These are phyloP conservation scores for Cryptocheilus praepositus DNA, from an alignment of 2,888 invertebrate species.

Conservation along the genomic window DNA sequence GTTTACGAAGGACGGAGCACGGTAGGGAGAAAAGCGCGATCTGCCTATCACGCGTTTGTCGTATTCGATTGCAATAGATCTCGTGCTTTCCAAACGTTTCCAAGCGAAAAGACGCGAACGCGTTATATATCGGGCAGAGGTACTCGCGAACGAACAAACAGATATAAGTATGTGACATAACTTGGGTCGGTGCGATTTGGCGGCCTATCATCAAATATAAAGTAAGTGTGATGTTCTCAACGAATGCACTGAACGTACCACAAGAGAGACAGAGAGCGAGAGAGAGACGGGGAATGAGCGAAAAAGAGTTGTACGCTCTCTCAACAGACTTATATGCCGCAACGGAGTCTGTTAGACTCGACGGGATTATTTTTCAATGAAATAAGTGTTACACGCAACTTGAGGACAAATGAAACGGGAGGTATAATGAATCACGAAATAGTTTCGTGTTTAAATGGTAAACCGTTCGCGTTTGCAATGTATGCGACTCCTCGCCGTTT, in stretches of 20 bases:
- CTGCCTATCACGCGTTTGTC: too few relatives aligned
- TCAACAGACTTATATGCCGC: constrained; percentile 36
- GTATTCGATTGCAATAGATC: too few relatives aligned
- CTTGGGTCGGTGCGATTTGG: not conserved
- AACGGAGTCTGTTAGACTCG: constrained; percentile 44
- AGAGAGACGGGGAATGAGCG: constrained; percentile 32
- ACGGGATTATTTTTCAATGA: constrained; percentile 48
- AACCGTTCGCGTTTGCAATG: not conserved
- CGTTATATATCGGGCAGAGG: too few relatives aligned
- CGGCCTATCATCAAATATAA: constrained; percentile 1
- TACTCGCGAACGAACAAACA: too few relatives aligned
- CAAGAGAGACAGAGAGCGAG: constrained; percentile 34
- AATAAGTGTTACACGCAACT: constrained; percentile 36
- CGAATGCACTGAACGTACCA: constrained; percentile 43
- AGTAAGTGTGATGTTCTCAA: constrained; percentile 37
- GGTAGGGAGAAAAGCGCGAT: too few relatives aligned
- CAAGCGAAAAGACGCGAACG: not conserved
- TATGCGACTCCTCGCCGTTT: constrained; percentile 11
- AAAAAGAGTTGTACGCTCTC: constrained; percentile 16
- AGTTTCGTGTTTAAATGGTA: constrained; percentile 8
- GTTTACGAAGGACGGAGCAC: too few relatives aligned
- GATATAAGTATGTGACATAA: constrained; percentile 31
- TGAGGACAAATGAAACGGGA: constrained; percentile 33
- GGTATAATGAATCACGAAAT: constrained; percentile 15
- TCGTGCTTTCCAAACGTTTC: not conserved